These are phyloP conservation scores for Syndactyla subalaris DNA, from an alignment of 2,797 vertebrate species.

Conservation along the genomic window DNA sequence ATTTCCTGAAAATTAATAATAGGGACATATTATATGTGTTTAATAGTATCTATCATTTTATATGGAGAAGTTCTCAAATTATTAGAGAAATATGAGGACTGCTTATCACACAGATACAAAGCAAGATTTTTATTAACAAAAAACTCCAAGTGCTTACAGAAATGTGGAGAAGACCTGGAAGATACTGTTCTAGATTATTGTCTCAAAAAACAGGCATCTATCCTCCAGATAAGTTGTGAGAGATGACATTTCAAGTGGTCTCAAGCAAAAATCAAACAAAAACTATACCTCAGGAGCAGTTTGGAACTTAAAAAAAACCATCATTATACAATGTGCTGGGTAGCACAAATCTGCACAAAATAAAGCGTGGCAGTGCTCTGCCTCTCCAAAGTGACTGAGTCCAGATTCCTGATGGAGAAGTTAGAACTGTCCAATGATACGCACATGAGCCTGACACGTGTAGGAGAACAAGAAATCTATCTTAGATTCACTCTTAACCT, in stretches of 20 bases:
- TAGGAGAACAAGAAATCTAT: neutral
- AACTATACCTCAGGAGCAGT: neutral
- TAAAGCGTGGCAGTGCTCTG: neutral
- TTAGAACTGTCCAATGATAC: neutral
- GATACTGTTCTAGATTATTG: neutral
- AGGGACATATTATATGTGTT: neutral
- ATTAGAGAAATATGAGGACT: neutral
- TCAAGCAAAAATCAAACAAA: neutral
- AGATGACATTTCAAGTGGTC: neutral
- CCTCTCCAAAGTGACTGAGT: neutral
- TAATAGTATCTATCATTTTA: neutral
- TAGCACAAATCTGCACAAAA: neutral
- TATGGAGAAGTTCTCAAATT: neutral
- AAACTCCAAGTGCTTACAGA: neutral
- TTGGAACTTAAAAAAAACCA: neutral
- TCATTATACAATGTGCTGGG: neutral
- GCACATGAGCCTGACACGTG: fast-evolving
- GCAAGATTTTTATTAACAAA: neutral
- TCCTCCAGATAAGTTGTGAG: neutral
- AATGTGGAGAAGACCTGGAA: neutral
- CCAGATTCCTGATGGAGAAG: neutral
- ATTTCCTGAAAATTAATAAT: neutral
- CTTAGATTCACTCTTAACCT: neutral
- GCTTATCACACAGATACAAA: neutral
- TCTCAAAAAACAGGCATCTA: neutral